Evolutionary conservation across 2,888 invertebrate species (phyloP), one percentile per base, ranked within the genome.

Genomic region (Metallyticus violacea): DNA sequence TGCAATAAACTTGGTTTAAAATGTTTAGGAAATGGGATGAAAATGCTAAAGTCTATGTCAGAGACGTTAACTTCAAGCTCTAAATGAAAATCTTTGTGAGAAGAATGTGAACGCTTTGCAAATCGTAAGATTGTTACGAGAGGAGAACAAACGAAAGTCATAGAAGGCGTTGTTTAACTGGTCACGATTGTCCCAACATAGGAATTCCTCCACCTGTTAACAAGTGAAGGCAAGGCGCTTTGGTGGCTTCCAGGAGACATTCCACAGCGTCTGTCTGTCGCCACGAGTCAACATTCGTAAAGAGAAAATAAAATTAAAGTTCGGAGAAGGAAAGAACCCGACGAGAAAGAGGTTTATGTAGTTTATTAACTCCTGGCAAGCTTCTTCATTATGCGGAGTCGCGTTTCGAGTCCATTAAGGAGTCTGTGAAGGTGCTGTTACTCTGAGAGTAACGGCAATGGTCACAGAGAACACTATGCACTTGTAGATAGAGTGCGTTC

Each of bases 271-370:
- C 76, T 76, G 76, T 62, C 62, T 15, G 82, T 82, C 82, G 82
- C 82, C 82, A 82, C 82, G 25, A 82, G 82, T 82, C 82, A 82
- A 82, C 82, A 82, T 22, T 82, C 82, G 22, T 82, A 62, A 82
- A 82, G 27, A 76, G 27, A 82, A 81, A 40, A 80, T n/a, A 80
- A 80, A 80, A 80, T n/a, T n/a, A 82, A 30, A 82, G 30, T 76
- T 26, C 62, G 82, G 76, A 82, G 76, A 76, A 76, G 82, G 62
- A 82, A 82, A 82, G 82, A 82, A 82, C n/a, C 82, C 82, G 82
- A 82, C 82, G 40, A 62, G 40, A 62, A 62, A 62, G 40, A 62
- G 40, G 40, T 62, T 62, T 62, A 62, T 62, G 40, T 62, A 62
- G 40, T 62, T 62, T 62, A 62, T 62, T 62, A 62, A 62, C 40